A percentile compares a stretch with the other conserved stretches of the same genome.
These are phyloP conservation scores for Altica lythri DNA, from an alignment of 2,888 invertebrate genomes.

Conservation along the genomic window DNA sequence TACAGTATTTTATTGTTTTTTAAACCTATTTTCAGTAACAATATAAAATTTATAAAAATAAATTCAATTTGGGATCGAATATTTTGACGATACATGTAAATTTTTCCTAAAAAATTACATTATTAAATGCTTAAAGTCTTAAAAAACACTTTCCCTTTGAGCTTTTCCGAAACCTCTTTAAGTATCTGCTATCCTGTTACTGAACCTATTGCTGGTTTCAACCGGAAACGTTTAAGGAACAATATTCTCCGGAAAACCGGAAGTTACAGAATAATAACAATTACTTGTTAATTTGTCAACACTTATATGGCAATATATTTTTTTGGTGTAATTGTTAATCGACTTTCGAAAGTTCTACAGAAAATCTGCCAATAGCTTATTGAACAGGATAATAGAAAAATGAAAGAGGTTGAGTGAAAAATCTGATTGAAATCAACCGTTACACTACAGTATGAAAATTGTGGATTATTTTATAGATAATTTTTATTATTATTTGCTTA, in stretches of 20 bases:
- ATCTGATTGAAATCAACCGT: no score
- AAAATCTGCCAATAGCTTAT: slow-evolving; percentile 26
- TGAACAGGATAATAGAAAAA: slow-evolving; percentile 8
- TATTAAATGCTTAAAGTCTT: no score
- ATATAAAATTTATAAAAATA: no score
- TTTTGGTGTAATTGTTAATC: slow-evolving; percentile 15
- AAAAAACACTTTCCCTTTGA: no score
- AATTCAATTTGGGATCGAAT: no score
- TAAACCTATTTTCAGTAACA: no score
- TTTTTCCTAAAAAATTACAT: no score
- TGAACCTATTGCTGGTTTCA: slow-evolving; percentile 22
- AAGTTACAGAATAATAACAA: slow-evolving; percentile 12
- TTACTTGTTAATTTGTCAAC: slow-evolving; percentile 22
- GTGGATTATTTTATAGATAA: no score
- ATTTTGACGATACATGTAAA: no score
- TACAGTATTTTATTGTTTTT: no score
- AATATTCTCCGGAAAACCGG: slow-evolving; percentile 19
- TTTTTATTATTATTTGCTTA: no score
- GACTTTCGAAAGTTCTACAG: slow-evolving; percentile 21
- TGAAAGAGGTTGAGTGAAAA: slow-evolving; percentile 4
- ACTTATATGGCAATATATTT: slow-evolving; percentile 4
- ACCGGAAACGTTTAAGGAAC: slow-evolving; percentile 24
- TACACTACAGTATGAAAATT: no score
- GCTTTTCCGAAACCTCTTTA: background rate
- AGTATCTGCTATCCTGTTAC: slow-evolving; percentile 4